These are phyloP conservation scores for Percina caprodes DNA, from an alignment of 2,113 vertebrate genomes.

Conservation along the genomic window DNA sequence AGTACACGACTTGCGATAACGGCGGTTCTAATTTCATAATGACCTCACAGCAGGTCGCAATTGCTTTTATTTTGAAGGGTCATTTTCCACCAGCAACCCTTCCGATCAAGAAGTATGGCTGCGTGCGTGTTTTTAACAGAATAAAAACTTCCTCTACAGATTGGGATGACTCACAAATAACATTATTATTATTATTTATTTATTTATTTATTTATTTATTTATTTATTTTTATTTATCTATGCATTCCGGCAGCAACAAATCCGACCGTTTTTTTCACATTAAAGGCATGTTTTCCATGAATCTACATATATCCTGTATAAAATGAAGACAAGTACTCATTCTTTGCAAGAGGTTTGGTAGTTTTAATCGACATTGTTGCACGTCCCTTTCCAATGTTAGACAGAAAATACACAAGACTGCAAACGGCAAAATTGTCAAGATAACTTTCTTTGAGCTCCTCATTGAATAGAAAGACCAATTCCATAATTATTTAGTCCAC, in stretches of 20 bases:
- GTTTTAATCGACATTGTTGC: background rate
- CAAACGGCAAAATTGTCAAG: background rate
- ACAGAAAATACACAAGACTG: background rate
- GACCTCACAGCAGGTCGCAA: background rate
- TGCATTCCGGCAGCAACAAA: background rate
- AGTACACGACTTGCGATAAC: background rate
- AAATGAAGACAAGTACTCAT: background rate
- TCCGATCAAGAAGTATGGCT: background rate
- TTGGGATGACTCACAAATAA: background rate
- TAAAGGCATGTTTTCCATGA: too few species aligned
- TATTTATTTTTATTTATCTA: too few species aligned
- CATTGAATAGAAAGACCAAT: background rate
- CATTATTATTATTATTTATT: too few species aligned
- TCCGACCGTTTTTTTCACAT: too few species aligned
- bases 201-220: too few species aligned
- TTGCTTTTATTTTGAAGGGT: conserved; percentile 9
- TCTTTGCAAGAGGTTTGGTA: background rate
- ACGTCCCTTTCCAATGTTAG: background rate
- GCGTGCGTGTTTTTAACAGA: background rate
- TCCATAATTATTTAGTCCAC: background rate
- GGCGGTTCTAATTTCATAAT: background rate
- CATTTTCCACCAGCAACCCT: background rate
- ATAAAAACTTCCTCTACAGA: background rate
- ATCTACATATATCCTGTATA: too few species aligned
- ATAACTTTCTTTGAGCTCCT: background rate